These are phyloP conservation scores for Julus scanicus DNA, from an alignment of 2,888 invertebrate species.

Conservation along the genomic window DNA sequence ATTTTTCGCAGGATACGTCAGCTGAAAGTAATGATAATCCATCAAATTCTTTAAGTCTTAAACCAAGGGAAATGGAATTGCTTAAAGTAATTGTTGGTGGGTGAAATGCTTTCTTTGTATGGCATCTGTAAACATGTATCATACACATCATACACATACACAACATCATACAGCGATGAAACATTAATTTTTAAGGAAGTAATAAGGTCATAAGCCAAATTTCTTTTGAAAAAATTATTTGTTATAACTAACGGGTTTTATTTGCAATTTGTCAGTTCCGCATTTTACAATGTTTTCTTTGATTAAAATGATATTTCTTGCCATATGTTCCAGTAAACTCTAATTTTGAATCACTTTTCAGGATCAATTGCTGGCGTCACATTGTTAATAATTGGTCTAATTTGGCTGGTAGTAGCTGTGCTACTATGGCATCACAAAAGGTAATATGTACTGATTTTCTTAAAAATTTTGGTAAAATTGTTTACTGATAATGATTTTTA, in stretches of 20 bases:
- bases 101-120: not conserved
- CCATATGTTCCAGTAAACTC: not conserved
- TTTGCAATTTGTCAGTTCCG: not conserved
- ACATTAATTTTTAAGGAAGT: too few relatives aligned
- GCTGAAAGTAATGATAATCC: not conserved
- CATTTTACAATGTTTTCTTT: not conserved
- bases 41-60: not conserved
- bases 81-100: not conserved
- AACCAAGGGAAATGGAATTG: not conserved
- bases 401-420: not conserved
- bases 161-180: too few relatives aligned
- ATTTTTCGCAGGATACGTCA: not conserved
- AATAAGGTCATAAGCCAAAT: too few relatives aligned
- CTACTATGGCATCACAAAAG: not conserved
- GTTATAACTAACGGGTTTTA: not conserved
- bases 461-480: not conserved
- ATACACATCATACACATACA: not conserved
- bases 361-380: not conserved
- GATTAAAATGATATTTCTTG: too few relatives aligned
- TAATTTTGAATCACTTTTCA: not conserved
- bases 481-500: not conserved
- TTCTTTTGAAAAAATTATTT: not conserved
- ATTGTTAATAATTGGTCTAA: not conserved
- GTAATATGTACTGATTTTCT: not conserved
- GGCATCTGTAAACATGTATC: not conserved